Base-by-base conservation (phyloP, 2,888 invertebrate species). In the Drosophila mayaguana region DNA sequence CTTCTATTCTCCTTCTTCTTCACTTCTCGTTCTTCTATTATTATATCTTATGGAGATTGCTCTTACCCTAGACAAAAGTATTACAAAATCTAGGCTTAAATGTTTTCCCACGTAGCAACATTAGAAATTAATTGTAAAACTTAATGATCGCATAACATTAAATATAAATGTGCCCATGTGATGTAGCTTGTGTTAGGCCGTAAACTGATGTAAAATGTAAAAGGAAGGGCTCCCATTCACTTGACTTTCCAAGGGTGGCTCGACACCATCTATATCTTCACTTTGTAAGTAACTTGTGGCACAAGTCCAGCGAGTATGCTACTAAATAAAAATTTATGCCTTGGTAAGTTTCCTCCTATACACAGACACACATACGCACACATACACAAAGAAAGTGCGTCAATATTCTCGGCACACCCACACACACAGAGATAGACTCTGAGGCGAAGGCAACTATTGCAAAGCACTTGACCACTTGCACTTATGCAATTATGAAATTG, bases 401-500 rank as follows among this genome's bases (percentile, higher is more conserved):
- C 20, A 9, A 36, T 51, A 22, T 51, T 16, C 20, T 34, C 14
- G 34, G 45, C 32, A 40, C 11, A 46, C 48, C 43, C 40, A 54
- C 42, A 54, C 32, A 14, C 25, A 46, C 32, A 42, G 34, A 53
- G 34, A 53, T 16, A 64, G 2, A 43, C 28, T 22, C 6, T 34
- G 32, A 32, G 32, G 32, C 32, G 32, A 32, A 32, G 63, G 54
- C 43, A 75, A 80, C 76, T 84, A 84, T 77, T 78, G 85, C 82
- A 77, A 80, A 78, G 72, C 88, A 87, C 90, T 89, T 87, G 86
- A 89, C 90, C 87, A 87, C 87, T 87, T 88, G 86, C 87, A 89
- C 90, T 89, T 86, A 83, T 87, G 88, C 87, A 87, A 89, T 87
- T 87, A 87, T 87, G 87, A 86, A 87, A 87, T 90, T 88, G 90